These are phyloP conservation scores for Ernsta delagoae DNA, from an alignment of 2,888 invertebrate species.

Conservation along the genomic window DNA sequence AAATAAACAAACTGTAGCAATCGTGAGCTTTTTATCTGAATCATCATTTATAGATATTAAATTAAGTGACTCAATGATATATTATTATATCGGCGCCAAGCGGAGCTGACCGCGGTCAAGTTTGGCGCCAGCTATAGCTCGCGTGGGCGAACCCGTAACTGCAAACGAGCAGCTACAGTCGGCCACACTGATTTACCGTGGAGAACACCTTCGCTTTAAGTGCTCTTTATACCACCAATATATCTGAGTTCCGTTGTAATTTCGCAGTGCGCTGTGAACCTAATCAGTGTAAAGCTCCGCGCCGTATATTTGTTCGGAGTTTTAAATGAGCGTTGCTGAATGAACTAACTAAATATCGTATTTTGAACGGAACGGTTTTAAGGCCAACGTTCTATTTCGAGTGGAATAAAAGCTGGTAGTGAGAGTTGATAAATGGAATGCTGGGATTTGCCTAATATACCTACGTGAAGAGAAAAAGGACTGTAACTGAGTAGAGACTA, in stretches of 20 bases:
- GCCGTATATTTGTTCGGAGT: neutral
- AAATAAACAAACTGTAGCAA: too few relatives aligned
- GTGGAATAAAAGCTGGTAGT: neutral
- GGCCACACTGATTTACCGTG: constrained; percentile 65
- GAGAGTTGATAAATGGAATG: neutral
- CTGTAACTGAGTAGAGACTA: too few relatives aligned
- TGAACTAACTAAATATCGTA: neutral
- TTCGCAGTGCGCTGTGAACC: constrained; percentile 7
- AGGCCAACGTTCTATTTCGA: neutral
- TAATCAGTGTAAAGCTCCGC: neutral
- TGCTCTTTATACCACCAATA: constrained; percentile 26
- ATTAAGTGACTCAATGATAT: too few relatives aligned
- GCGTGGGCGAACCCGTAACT: constrained; percentile 72
- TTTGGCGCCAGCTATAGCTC: constrained; percentile 46
- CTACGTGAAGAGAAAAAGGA: too few relatives aligned
- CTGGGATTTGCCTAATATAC: neutral
- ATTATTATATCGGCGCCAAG: constrained; percentile 21
- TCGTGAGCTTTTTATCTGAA: too few relatives aligned
- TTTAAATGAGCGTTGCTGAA: neutral
- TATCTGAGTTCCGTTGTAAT: constrained; percentile 15
- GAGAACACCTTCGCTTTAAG: constrained; percentile 43
- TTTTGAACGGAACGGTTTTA: neutral
- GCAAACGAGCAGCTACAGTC: constrained; percentile 43
- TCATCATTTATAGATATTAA: too few relatives aligned
- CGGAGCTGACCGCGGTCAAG: constrained; percentile 42